These are phyloP conservation scores for Oryzias celebensis DNA, from an alignment of 2,113 vertebrate genomes.

Conservation along the genomic window DNA sequence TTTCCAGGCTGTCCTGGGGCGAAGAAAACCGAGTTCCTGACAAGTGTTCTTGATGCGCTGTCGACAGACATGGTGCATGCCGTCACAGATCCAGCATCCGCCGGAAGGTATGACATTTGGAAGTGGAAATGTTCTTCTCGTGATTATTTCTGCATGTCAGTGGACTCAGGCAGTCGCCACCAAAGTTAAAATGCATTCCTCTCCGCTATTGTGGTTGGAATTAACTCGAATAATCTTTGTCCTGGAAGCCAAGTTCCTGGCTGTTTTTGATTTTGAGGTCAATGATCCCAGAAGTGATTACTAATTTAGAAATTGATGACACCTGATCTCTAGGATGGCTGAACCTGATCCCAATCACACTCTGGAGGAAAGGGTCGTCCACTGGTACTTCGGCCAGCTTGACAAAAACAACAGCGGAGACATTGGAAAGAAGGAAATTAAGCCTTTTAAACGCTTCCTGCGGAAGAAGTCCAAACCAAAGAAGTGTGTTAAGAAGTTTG, in stretches of 20 bases:
- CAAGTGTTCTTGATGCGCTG: slow-evolving; percentile 92
- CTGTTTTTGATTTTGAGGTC: too few species aligned
- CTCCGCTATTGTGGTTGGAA: background rate
- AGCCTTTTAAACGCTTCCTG: slow-evolving; percentile 93
- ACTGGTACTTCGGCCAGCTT: slow-evolving; percentile 95
- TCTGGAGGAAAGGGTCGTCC: slow-evolving; percentile 93
- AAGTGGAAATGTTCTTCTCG: slow-evolving; percentile 16
- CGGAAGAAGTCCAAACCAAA: slow-evolving; percentile 97
- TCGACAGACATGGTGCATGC: slow-evolving; percentile 98
- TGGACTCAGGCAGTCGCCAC: slow-evolving; percentile 6
- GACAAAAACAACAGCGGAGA: slow-evolving; percentile 93
- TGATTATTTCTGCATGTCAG: slow-evolving; percentile 12
- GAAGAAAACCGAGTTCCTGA: slow-evolving; percentile 96
- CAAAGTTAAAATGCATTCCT: slow-evolving; percentile 10
- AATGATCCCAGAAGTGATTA: background rate
- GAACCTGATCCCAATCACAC: slow-evolving; percentile 96
- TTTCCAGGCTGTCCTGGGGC: slow-evolving; percentile 90
- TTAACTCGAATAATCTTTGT: background rate
- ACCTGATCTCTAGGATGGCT: slow-evolving; percentile 77
- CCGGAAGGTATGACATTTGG: slow-evolving; percentile 80
- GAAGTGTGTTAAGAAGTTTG: slow-evolving; percentile 96
- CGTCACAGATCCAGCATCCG: slow-evolving; percentile 87
- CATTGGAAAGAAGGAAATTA: slow-evolving; percentile 97
- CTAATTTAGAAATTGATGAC: slow-evolving; percentile 2
- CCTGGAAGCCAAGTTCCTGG: background rate